Evolutionary conservation across 2,797 vertebrate species (phyloP).

Genomic region (Hydrocynus forskahlii): DNA sequence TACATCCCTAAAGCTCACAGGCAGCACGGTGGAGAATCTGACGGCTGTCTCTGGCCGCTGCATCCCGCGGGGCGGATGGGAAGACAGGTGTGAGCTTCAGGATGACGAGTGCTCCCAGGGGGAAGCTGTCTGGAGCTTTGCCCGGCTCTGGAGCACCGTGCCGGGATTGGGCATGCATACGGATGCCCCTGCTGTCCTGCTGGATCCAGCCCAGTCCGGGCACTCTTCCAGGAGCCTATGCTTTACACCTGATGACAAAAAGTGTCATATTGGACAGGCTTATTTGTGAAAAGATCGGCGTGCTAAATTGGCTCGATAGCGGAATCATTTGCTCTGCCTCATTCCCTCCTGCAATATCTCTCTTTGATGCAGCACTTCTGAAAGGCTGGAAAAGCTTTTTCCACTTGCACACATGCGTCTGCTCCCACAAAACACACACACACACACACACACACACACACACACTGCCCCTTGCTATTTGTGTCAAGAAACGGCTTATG

Average conservation of each 20-base stretch:
- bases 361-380: constrained; percentile 47
- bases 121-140: constrained; percentile 46
- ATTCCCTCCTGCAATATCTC: constrained; percentile 18
- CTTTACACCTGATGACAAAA: constrained; percentile 46
- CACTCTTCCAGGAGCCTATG: constrained; percentile 46
- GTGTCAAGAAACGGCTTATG: constrained; percentile 42
- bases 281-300: constrained; percentile 46
- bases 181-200: constrained; percentile 53
- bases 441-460: constrained; percentile 8
- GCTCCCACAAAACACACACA: constrained; percentile 10
- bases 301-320: constrained; percentile 48
- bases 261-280: constrained; percentile 41
- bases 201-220: constrained; percentile 51
- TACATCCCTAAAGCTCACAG: not conserved
- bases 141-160: constrained; percentile 37
- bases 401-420: constrained; percentile 10
- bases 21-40: not conserved
- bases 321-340: constrained; percentile 40
- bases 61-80: constrained; percentile 39
- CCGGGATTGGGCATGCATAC: constrained; percentile 50
- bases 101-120: constrained; percentile 17
- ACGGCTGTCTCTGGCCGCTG: constrained; percentile 20
- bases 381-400: constrained; percentile 43
- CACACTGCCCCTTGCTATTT: constrained; percentile 38
- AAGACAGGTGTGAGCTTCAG: constrained; percentile 55